Evolutionary conservation across 2,113 vertebrate genomes (phyloP).

Genomic region (Larimichthys crocea): DNA sequence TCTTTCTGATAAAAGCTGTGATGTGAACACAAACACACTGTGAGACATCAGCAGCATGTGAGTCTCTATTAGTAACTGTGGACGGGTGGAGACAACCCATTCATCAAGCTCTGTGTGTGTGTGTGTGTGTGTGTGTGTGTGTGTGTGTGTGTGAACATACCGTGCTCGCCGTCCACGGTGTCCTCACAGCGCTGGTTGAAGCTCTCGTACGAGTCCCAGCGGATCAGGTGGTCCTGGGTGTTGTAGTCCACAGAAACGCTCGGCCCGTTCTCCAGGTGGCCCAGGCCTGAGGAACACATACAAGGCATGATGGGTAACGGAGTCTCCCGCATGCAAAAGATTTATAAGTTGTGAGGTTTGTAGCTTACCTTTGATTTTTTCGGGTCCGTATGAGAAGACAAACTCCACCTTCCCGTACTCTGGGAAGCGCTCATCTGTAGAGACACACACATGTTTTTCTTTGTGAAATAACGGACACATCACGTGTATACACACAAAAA

Average conservation of each 20-base stretch:
- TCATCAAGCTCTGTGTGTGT: too few relatives aligned
- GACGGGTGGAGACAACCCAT: slow-evolving; percentile 3
- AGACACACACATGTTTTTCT: slow-evolving; percentile 21
- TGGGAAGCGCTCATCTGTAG: slow-evolving; percentile 87
- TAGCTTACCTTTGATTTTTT: slow-evolving; percentile 94
- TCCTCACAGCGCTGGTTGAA: slow-evolving; percentile 88
- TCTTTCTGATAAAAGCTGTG: not conserved
- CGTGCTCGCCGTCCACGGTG: slow-evolving; percentile 80
- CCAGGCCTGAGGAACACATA: slow-evolving; percentile 85
- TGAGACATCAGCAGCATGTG: too few relatives aligned
- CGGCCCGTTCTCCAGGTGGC: slow-evolving; percentile 94
- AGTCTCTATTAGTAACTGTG: slow-evolving; percentile 8
- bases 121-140: slow-evolving; percentile 10
- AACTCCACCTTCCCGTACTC: slow-evolving; percentile 98
- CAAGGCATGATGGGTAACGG: slow-evolving; percentile 9
- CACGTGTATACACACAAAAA: not conserved
- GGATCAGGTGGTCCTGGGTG: slow-evolving; percentile 93
- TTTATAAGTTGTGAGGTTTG: too few relatives aligned
- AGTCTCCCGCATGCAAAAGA: not conserved
- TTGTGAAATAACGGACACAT: not conserved
- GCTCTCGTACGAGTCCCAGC: slow-evolving; percentile 96
- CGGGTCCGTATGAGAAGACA: slow-evolving; percentile 94
- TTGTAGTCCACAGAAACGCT: slow-evolving; percentile 97
- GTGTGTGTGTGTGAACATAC: slow-evolving; percentile 42
- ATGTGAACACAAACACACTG: too few relatives aligned